Base-by-base conservation (phyloP, 2,113 vertebrate species). In the Oncorhynchus mykiss region DNA sequence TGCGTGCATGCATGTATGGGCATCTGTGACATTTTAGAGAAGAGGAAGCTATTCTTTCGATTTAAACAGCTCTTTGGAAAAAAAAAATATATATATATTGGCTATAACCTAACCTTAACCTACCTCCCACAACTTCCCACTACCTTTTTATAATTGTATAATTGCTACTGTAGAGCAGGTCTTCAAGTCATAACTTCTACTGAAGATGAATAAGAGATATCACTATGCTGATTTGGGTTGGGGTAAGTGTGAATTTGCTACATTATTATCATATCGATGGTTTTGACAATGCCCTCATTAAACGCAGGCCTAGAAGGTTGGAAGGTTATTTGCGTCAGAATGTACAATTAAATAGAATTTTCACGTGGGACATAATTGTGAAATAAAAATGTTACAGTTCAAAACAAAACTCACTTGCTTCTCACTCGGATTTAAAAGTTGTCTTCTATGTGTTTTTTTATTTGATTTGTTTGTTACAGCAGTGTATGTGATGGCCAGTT, bases 401-500 rank as follows among this genome's bases (percentile, higher is more conserved):
- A 54, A 49, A 25, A 25, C 12, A 67, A 67, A 67, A 67, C 25
- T 0, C 22, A 14, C 14, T 67, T 27, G 12, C 14, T 13, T 66
- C 57, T 8, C 25, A 27, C 9, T 24, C 31, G 5, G 65, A 67
- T 29, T 29, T 14, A 29, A 67, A 14, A 16, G 65, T 29, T 6
- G 24, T 54, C 51, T 54, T 54, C 14, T 18, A 18, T 18, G 13
- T 25, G 68, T 48, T 6, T 49, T 49, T 9, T 39, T 3, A 27
- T 12, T 6, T 70, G 0, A 3, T 74, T 69, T 80, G 14, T 29
- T 72, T 59, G 81, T 62, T 1, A 11, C 79, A 90, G 89, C 34
- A 87, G 65, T 62, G 16, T 62, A 62, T 62, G 59, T 88, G 54
- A 18, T 86, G 83, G 22, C 83, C 70, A 71, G n/a, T 66, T 64